Evolutionary conservation across 2,888 invertebrate genomes (phyloP).

Genomic region (Anodontia alba): DNA sequence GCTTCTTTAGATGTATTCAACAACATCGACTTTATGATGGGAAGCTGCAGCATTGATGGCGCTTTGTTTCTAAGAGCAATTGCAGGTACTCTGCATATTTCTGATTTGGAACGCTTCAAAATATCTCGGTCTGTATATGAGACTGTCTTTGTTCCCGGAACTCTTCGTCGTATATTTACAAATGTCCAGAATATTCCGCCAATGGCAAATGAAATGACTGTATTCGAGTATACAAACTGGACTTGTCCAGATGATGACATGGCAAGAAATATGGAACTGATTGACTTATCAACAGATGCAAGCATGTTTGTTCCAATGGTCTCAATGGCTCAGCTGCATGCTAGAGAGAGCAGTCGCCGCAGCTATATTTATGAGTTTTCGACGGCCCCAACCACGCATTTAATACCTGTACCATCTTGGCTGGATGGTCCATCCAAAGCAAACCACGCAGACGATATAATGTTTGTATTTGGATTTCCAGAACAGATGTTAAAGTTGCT

Average conservation of each 20-base stretch:
- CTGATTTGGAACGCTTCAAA: neutral
- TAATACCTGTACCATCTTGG: neutral
- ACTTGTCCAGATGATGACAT: neutral
- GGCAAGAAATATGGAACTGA: neutral
- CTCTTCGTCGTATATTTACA: neutral
- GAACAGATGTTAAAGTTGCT: neutral
- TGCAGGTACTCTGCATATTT: neutral
- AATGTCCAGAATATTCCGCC: neutral
- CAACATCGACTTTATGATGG: constrained; percentile 3
- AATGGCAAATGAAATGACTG: neutral
- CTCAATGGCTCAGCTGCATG: neutral
- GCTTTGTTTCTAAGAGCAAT: neutral
- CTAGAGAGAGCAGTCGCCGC: neutral
- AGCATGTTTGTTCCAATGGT: neutral
- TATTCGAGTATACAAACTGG: constrained; percentile 7
- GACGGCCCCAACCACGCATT: neutral
- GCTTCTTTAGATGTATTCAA: neutral
- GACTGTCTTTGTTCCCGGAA: neutral
- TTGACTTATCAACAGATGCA: neutral
- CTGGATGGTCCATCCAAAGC: neutral
- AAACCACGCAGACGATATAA: neutral
- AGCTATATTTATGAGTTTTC: neutral
- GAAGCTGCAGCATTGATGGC: neutral
- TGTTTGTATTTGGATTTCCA: neutral
- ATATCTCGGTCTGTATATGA: neutral